Percentiles rank a stretch among this genome's conserved stretches.
phyloP scores from a whole-genome alignment of 2,113 vertebrate genomes.

The Silurus glanis region DNA sequence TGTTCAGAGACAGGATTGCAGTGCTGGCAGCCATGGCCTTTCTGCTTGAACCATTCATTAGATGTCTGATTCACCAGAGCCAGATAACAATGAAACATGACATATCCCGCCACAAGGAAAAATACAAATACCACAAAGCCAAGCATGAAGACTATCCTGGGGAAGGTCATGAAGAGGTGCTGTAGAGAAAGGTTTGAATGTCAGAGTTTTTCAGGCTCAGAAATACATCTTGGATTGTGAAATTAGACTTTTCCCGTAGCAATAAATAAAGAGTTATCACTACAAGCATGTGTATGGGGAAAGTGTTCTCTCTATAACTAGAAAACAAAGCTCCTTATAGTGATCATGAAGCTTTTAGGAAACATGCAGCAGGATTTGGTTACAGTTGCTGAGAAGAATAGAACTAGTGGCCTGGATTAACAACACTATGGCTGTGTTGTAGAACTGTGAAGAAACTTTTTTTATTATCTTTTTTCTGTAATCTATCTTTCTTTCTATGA shows the following conservation, averaged over 20 bases:
- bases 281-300: neutral
- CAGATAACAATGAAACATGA: slow-evolving; percentile 81
- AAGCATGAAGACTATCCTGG: slow-evolving; percentile 88
- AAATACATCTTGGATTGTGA: neutral
- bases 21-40: slow-evolving; percentile 64
- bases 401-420: neutral
- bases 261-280: neutral
- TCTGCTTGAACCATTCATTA: slow-evolving; percentile 86
- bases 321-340: neutral
- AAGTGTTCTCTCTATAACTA: neutral
- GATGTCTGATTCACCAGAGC: slow-evolving; percentile 86
- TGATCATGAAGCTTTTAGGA: neutral
- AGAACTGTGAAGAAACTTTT: neutral
- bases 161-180: slow-evolving; percentile 93
- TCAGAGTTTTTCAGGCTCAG: neutral
- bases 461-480: neutral
- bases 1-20: slow-evolving; percentile 63
- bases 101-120: slow-evolving; percentile 81
- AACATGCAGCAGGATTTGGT: neutral
- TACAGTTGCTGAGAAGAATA: neutral
- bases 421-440: neutral
- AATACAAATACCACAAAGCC: slow-evolving; percentile 85
- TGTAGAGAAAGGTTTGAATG: slow-evolving; percentile 58
- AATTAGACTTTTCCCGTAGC: neutral
- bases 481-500: neutral